Percentiles rank a stretch among this genome's conserved stretches.
Conservation (phyloP, 2,113 vertebrate species). For the Oncorhynchus masou region DNA sequence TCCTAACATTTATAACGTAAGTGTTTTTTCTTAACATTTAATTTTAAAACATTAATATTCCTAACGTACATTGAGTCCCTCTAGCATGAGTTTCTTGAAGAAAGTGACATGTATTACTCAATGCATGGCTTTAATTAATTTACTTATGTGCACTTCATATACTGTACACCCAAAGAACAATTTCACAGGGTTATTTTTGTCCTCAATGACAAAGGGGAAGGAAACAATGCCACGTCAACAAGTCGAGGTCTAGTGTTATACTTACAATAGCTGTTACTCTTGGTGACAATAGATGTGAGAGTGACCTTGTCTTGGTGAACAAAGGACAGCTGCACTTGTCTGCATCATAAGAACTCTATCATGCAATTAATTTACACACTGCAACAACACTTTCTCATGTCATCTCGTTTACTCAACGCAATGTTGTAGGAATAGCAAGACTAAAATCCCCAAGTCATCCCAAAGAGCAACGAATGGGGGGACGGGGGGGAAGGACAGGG, state of each 20-base stretch:
- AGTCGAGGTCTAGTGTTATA: constrained; percentile 5
- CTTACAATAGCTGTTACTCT: not conserved
- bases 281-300: not conserved
- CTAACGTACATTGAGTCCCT: too few species aligned
- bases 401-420: not conserved
- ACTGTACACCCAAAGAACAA: constrained; percentile 43
- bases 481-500: too few species aligned
- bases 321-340: not conserved
- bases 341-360: not conserved
- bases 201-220: constrained; percentile 58
- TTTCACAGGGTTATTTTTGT: constrained; percentile 70
- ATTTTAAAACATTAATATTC: too few species aligned
- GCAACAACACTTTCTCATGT: not conserved
- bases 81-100: too few species aligned
- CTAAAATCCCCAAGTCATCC: not conserved
- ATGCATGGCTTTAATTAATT: not conserved
- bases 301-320: constrained; percentile 3
- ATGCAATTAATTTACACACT: not conserved
- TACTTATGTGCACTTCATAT: not conserved
- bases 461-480: not conserved
- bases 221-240: constrained; percentile 51
- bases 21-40: too few species aligned
- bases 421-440: not conserved
- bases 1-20: too few species aligned
- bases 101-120: not conserved